phyloP scores from a whole-genome alignment of 2,113 vertebrate species.

The Caloenas nicobarica region DNA sequence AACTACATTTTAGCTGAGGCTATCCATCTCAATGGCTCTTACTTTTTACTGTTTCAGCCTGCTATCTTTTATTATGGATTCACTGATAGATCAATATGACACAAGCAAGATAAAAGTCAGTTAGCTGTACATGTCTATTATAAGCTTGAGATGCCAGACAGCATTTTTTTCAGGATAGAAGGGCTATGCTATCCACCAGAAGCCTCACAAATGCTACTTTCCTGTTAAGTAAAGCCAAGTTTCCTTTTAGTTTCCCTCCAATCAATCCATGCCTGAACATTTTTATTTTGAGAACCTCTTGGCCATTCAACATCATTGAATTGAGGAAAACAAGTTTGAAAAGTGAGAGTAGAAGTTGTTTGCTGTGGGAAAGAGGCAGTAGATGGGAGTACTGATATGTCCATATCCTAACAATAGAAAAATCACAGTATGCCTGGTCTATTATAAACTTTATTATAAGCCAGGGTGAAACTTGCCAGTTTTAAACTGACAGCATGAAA shows the following conservation, averaged over 20 bases:
- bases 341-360: conserved; percentile 61
- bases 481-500: conserved; percentile 7
- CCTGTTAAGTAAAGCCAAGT: conserved; percentile 48
- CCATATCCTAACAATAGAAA: conserved; percentile 41
- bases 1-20: conserved; percentile 65
- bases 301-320: conserved; percentile 42
- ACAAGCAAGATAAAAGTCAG: conserved; percentile 76
- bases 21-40: conserved; percentile 73
- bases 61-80: conserved; percentile 77
- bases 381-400: conserved; percentile 47
- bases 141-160: conserved; percentile 63
- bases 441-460: conserved; percentile 56
- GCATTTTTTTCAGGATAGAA: conserved; percentile 47
- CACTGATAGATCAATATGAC: conserved; percentile 78
- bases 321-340: conserved; percentile 57
- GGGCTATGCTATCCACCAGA: neutral
- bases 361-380: conserved; percentile 41
- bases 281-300: conserved; percentile 71
- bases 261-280: conserved; percentile 50
- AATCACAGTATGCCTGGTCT: neutral
- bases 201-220: conserved; percentile 57
- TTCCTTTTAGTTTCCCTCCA: conserved; percentile 55
- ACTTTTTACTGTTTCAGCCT: conserved; percentile 71
- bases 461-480: neutral
- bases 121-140: conserved; percentile 73